Evolutionary conservation across 2,113 vertebrate species (phyloP), one percentile per base, ranked within the genome.

Genomic region (Lamprologus sp.): DNA sequence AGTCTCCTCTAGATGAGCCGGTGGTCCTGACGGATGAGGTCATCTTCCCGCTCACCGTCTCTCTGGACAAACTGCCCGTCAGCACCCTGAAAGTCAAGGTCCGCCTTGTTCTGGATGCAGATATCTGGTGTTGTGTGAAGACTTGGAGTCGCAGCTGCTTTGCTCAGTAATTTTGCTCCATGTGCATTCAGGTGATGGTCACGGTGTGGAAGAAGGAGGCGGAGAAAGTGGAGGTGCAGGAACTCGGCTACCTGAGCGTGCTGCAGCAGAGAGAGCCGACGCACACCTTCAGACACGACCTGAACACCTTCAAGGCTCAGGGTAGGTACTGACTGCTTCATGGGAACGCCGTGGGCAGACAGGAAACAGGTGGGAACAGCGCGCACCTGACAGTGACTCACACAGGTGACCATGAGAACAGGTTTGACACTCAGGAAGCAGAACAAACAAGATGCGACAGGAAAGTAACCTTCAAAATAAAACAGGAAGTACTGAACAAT

Each of bases 231-330:
- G 97, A 98, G 93, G 97, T 98, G 40, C 96, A 95, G 95, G 97
- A 97, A 2, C 96, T 97, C 1, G 97, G 97, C 12, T 98, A 98
- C 94, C 96, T 98, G 53, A 96, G 96, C 19, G 94, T 98, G 85
- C 95, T 98, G 79, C 97, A 98, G 94, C 97, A 97, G 2, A 95
- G 97, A 51, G 96, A 96, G 17, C 98, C 98, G 0, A 96, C 96
- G 3, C 97, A 97, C 83, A 97, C 97, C 65, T 98, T 98, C 95
- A 96, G 96, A 58, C 97, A 97, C 7, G 97, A 98, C 92, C 97
- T 98, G 83, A 97, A 96, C 8, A 97, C 97, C 65, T 98, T 98
- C 95, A 98, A 98, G 88, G 97, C 98, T 9, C 98, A 98, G 93
- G 97, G 97, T 98, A 88, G 2, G 5, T 65, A 79, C 60, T 58